A percentile compares a stretch with the other conserved stretches of the same genome.
Evolutionary conservation across 1,140 invertebrate genomes (phyloP).

Genomic region (Hypothenemus hampei): DNA sequence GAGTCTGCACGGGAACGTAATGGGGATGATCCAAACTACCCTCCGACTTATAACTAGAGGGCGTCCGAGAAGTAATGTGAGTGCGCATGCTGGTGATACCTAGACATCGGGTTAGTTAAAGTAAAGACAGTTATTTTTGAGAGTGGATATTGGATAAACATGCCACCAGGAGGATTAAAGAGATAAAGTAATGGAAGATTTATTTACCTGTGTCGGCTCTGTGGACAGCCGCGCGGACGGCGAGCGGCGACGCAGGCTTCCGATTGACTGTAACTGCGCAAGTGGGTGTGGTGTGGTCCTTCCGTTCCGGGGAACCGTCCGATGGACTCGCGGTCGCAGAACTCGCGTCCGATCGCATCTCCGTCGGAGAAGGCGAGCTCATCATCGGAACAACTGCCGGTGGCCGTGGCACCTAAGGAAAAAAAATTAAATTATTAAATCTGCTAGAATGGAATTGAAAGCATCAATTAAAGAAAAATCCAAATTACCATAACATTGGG

Average conservation of each 20-base stretch:
- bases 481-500: slow-evolving; percentile 20
- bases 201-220: slow-evolving; percentile 44
- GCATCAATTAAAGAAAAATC: neutral
- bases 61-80: slow-evolving; percentile 43
- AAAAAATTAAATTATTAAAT: neutral
- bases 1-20: slow-evolving; percentile 40
- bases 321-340: slow-evolving; percentile 44
- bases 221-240: slow-evolving; percentile 47
- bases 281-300: slow-evolving; percentile 18
- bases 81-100: slow-evolving; percentile 32
- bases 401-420: slow-evolving; percentile 21
- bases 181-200: no score
- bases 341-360: slow-evolving; percentile 45
- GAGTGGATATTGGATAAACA: neutral
- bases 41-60: slow-evolving; percentile 44
- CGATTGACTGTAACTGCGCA: slow-evolving; percentile 22
- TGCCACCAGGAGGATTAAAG: neutral
- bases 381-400: slow-evolving; percentile 41
- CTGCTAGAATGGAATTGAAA: no score
- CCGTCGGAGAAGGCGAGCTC: slow-evolving; percentile 46
- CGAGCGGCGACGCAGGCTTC: slow-evolving; percentile 37
- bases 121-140: no score
- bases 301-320: slow-evolving; percentile 17
- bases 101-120: slow-evolving; percentile 18
- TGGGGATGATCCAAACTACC: slow-evolving; percentile 36